phyloP scores from a whole-genome alignment of 2,888 invertebrate genomes.

The Allolobophora icterica region DNA sequence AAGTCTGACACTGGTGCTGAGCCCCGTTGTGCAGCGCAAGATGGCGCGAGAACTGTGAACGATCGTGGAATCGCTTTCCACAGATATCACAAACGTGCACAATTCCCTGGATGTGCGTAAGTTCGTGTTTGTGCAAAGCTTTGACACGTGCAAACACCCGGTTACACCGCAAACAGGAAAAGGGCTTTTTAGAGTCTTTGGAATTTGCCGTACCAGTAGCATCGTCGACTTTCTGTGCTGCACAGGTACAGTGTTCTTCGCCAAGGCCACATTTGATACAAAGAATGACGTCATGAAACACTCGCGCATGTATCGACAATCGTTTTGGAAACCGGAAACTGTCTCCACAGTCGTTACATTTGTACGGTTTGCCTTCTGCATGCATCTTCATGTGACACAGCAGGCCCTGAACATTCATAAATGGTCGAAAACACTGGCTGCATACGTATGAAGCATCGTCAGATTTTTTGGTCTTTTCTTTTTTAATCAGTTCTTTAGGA shows the following conservation, averaged over 20 bases:
- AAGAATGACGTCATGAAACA: neutral
- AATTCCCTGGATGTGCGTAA: constrained; percentile 2
- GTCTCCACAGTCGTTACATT: constrained; percentile 23
- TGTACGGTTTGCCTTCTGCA: neutral
- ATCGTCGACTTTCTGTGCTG: neutral
- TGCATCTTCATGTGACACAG: constrained; percentile 20
- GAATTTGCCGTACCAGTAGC: neutral
- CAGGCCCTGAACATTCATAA: constrained; percentile 18
- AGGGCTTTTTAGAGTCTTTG: constrained; percentile 18
- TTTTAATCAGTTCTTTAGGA: neutral
- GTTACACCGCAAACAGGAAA: constrained; percentile 1
- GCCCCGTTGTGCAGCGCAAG: constrained; percentile 33
- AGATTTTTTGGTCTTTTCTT: neutral
- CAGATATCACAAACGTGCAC: constrained; percentile 33
- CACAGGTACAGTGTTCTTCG: neutral
- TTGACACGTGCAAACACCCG: neutral
- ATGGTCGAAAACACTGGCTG: neutral
- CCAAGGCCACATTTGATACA: neutral
- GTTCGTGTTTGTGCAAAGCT: neutral
- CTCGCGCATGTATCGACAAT: constrained; percentile 1
- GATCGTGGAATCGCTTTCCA: constrained; percentile 18
- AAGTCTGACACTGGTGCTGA: constrained; percentile 30
- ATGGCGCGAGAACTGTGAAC: constrained; percentile 27
- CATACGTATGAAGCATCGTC: neutral
- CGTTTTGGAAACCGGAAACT: constrained; percentile 24